These are phyloP conservation scores for Lepus timidus DNA, from an alignment of 2,113 vertebrate species.

Conservation along the genomic window DNA sequence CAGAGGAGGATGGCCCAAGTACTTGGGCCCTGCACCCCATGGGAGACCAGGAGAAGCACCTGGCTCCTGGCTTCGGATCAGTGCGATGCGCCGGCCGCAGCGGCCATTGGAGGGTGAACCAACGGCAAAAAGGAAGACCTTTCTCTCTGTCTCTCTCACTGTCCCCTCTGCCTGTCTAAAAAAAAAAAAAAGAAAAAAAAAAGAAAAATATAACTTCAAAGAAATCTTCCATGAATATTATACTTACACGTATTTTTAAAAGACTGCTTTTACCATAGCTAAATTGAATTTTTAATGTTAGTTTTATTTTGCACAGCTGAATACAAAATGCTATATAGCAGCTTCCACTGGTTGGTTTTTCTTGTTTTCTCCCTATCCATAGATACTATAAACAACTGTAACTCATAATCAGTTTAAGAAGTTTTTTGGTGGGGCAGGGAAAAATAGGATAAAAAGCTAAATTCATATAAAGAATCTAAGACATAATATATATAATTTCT, in stretches of 20 bases:
- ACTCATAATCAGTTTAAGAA: slow-evolving; percentile 46
- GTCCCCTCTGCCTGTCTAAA: no score
- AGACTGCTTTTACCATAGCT: slow-evolving; percentile 3
- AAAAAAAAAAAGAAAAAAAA: neutral
- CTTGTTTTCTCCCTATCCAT: slow-evolving; percentile 32
- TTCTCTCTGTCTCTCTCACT: no score
- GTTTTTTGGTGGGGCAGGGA: neutral
- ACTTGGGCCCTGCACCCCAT: no score
- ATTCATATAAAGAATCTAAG: slow-evolving; percentile 16
- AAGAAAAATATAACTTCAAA: slow-evolving; percentile 36
- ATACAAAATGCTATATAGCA: neutral
- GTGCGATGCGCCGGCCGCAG: no score
- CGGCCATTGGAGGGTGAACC: no score
- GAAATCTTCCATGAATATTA: neutral
- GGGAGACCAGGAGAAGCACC: no score
- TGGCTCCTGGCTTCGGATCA: no score
- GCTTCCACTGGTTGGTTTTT: slow-evolving; percentile 22
- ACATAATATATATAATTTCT: neutral
- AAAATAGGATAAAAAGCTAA: slow-evolving; percentile 65
- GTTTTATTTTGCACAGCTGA: slow-evolving; percentile 61
- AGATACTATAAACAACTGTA: slow-evolving; percentile 59
- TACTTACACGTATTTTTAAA: slow-evolving; percentile 58
- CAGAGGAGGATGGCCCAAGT: no score
- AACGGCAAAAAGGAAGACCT: no score
- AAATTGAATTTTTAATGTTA: neutral